phyloP scores from a whole-genome alignment of 2,113 vertebrate genomes.

The Hemiprocne comata region DNA sequence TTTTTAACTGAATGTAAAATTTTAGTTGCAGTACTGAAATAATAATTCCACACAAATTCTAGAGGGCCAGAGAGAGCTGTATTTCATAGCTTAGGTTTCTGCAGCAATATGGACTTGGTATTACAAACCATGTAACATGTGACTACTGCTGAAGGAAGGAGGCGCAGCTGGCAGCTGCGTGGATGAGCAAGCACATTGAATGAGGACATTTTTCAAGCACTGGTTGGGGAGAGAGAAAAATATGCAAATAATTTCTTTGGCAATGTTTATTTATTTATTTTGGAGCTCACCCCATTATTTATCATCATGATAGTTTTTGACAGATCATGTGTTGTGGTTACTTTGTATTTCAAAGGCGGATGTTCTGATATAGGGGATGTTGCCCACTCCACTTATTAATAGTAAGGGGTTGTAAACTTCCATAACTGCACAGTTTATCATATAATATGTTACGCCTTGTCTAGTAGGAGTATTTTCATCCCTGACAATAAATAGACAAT shows the following conservation, averaged over 20 bases:
- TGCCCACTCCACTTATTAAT: conserved; percentile 31
- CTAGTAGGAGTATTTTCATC: conserved; percentile 9
- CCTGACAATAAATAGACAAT: background rate
- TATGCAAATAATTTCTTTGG: conserved; percentile 70
- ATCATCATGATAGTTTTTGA: conserved; percentile 58
- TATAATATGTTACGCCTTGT: conserved; percentile 19
- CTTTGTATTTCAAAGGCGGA: conserved; percentile 57
- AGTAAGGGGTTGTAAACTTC: conserved; percentile 41
- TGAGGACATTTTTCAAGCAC: conserved; percentile 71
- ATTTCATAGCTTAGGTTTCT: conserved; percentile 21
- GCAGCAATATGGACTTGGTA: background rate
- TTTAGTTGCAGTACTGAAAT: conserved; percentile 25
- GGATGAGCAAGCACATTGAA: conserved; percentile 73
- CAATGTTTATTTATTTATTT: conserved; percentile 71
- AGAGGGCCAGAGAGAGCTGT: background rate
- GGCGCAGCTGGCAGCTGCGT: conserved; percentile 71
- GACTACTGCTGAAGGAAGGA: conserved; percentile 46
- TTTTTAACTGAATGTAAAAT: background rate
- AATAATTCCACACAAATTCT: conserved; percentile 36
- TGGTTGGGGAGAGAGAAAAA: conserved; percentile 69
- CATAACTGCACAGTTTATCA: conserved; percentile 19
- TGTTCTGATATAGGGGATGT: conserved; percentile 14
- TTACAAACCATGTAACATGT: conserved; percentile 28
- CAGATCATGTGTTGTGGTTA: conserved; percentile 62
- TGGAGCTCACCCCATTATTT: conserved; percentile 59